phyloP scores from a whole-genome alignment of 2,797 vertebrate species.

The Streptopelia turtur region DNA sequence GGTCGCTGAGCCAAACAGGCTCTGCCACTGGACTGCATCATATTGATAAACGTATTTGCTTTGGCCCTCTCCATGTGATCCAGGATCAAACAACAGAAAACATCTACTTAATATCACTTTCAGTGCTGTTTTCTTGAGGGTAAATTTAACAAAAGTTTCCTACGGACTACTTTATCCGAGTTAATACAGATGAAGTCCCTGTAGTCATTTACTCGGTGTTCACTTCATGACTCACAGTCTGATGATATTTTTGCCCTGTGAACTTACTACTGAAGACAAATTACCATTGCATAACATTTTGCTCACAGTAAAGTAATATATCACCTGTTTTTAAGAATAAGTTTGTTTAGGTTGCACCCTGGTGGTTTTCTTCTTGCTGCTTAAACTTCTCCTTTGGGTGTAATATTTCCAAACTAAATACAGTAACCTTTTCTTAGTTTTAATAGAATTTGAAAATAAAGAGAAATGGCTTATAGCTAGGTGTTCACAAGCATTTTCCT shows the following conservation, averaged over 20 bases:
- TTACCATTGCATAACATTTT: not conserved
- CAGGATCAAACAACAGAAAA: not conserved
- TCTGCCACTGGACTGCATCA: not conserved
- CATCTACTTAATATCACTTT: not conserved
- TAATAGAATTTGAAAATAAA: not conserved
- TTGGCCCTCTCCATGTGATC: fast-evolving
- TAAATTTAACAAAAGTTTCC: not conserved
- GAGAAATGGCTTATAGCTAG: not conserved
- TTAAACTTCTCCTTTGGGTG: not conserved
- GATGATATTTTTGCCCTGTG: not conserved
- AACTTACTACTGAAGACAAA: not conserved
- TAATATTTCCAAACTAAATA: not conserved
- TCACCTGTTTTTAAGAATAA: not conserved
- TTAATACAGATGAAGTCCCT: not conserved
- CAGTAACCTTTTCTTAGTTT: not conserved
- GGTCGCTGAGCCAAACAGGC: fast-evolving
- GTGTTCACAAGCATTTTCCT: not conserved
- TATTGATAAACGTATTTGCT: not conserved
- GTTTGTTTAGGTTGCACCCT: not conserved
- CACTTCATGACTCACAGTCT: not conserved
- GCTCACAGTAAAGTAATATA: not conserved
- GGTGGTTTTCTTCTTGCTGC: not conserved
- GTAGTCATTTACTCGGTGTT: not conserved
- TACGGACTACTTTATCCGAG: not conserved
- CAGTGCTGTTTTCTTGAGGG: not conserved